Evolutionary conservation across 1,140 invertebrate species (phyloP).

Genomic region (Sycobia sp.): DNA sequence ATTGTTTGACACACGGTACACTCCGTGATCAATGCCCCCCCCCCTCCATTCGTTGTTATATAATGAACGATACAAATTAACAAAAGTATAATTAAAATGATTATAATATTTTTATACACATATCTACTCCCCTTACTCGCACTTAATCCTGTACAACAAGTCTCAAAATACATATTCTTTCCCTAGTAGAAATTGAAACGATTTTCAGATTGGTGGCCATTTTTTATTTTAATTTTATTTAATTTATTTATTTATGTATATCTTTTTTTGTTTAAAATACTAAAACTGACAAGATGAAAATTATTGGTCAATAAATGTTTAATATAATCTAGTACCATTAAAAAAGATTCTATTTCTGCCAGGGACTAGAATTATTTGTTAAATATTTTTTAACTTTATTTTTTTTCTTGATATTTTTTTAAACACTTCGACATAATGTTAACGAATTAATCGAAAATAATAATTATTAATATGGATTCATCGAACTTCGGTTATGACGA

Average conservation of each 20-base stretch:
- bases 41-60: too few species aligned
- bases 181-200: too few species aligned
- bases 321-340: too few species aligned
- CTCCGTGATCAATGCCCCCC: too few species aligned
- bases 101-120: slow-evolving; percentile 6
- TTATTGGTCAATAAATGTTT: too few species aligned
- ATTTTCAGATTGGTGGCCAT: too few species aligned
- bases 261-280: too few species aligned
- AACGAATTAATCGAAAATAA: slow-evolving; percentile 26
- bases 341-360: too few species aligned
- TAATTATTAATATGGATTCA: slow-evolving; percentile 24
- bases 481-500: slow-evolving; percentile 27
- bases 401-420: background rate
- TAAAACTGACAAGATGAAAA: too few species aligned
- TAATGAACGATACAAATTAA: too few species aligned
- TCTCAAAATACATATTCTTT: slow-evolving; percentile 30
- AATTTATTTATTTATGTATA: too few species aligned
- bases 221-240: slow-evolving; percentile 2
- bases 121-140: slow-evolving; percentile 15
- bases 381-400: slow-evolving; percentile 6
- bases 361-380: background rate
- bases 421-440: slow-evolving; percentile 17
- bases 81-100: background rate
- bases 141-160: slow-evolving; percentile 30
- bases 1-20: too few species aligned